Evolutionary conservation across 2,113 vertebrate species (phyloP).

Genomic region (Fregetta grallaria): DNA sequence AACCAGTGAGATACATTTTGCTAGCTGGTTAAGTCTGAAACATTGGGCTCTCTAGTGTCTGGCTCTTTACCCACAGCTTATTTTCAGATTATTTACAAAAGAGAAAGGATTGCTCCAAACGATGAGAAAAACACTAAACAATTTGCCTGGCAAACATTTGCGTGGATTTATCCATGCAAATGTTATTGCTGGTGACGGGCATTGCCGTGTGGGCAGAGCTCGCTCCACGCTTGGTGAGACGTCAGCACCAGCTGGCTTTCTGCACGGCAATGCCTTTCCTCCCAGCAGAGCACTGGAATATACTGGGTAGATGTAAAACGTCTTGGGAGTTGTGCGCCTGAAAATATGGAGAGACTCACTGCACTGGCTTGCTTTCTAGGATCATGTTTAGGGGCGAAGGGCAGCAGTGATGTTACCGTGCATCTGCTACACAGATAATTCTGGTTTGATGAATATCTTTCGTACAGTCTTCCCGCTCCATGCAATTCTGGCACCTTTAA

Average conservation of each 20-base stretch:
- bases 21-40: background rate
- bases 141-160: background rate
- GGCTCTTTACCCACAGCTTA: background rate
- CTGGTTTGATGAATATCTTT: background rate
- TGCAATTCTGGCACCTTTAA: background rate
- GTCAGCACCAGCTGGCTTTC: background rate
- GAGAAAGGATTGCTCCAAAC: background rate
- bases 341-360: background rate
- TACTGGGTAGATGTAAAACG: background rate
- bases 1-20: background rate
- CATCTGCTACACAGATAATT: background rate
- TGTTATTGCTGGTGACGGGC: background rate
- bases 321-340: background rate
- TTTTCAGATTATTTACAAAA: background rate
- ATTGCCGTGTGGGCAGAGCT: background rate
- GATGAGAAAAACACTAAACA: background rate
- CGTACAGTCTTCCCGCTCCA: background rate
- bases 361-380: background rate
- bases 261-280: background rate
- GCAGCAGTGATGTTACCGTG: background rate
- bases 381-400: background rate
- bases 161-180: background rate
- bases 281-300: background rate
- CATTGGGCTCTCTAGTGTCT: background rate
- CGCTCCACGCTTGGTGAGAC: accelerated